These are phyloP conservation scores for Pungitius pungitius DNA, from an alignment of 2,113 vertebrate genomes.

Conservation along the genomic window DNA sequence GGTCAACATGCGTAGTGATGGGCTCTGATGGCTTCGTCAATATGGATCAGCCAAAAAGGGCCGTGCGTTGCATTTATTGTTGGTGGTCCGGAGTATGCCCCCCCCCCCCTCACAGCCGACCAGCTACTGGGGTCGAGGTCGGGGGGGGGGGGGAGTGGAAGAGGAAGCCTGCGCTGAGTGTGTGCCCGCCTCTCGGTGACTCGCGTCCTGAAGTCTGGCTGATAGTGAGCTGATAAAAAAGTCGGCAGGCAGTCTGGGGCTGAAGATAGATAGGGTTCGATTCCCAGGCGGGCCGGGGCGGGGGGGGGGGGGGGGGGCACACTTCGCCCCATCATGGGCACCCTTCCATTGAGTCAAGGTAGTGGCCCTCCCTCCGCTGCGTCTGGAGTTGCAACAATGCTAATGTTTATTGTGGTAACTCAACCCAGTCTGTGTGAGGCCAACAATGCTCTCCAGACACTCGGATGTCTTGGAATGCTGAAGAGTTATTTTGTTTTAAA, in stretches of 20 bases:
- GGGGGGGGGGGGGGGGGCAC: too few species aligned
- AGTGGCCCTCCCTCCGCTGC: not conserved
- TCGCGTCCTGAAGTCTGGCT: conserved; percentile 57
- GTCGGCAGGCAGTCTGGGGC: conserved; percentile 58
- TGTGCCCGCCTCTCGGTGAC: conserved; percentile 38
- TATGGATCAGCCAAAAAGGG: conserved; percentile 4
- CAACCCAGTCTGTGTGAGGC: not conserved
- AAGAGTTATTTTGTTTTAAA: not conserved
- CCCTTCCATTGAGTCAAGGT: not conserved
- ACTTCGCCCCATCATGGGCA: too few species aligned
- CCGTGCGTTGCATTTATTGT: not conserved
- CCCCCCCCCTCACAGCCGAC: conserved; percentile 29
- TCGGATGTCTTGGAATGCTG: not conserved
- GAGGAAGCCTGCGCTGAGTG: conserved; percentile 12
- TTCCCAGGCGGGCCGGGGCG: too few species aligned
- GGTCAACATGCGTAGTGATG: not conserved
- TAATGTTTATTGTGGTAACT: conserved; percentile 32
- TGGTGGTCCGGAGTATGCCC: conserved; percentile 47
- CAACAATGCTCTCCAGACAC: too few species aligned
- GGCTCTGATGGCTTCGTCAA: conserved; percentile 29
- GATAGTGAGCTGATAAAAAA: conserved; percentile 70
- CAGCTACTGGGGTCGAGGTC: conserved; percentile 26
- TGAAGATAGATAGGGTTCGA: conserved; percentile 28
- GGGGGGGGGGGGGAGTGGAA: too few species aligned
- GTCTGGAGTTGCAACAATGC: conserved; percentile 25